Percentiles rank a stretch among this genome's conserved stretches.
These are phyloP conservation scores for Intellagama lesueurii DNA, from an alignment of 2,797 vertebrate genomes.

Conservation along the genomic window DNA sequence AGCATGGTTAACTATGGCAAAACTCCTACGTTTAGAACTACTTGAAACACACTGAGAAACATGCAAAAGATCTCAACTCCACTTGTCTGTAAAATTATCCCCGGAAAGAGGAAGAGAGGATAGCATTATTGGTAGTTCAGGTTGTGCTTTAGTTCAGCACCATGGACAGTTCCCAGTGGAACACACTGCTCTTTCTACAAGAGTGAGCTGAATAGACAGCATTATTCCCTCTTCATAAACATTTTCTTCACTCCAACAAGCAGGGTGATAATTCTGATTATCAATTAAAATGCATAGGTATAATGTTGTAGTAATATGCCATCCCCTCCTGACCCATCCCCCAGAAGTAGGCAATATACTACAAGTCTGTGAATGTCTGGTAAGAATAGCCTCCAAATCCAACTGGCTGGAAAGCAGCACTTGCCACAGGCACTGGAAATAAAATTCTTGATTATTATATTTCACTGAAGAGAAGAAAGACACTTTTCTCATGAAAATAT, in stretches of 20 bases:
- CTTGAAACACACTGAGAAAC: conserved; percentile 62
- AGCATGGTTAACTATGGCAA: conserved; percentile 56
- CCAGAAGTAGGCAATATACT: background rate
- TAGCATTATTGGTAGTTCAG: background rate
- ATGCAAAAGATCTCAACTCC: conserved; percentile 57
- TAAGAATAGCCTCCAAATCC: conserved; percentile 58
- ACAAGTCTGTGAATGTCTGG: conserved; percentile 50
- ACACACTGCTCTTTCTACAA: background rate
- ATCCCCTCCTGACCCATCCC: conserved; percentile 19
- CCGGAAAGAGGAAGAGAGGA: conserved; percentile 38
- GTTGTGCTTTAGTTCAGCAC: conserved; percentile 31
- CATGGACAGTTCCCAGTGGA: conserved; percentile 58
- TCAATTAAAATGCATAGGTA: conserved; percentile 66
- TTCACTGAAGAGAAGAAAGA: conserved; percentile 58
- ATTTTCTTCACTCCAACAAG: conserved; percentile 20
- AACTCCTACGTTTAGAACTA: conserved; percentile 65
- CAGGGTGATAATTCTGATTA: conserved; percentile 1
- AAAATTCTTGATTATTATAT: conserved; percentile 57
- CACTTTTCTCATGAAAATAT: conserved; percentile 58
- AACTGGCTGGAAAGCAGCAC: conserved; percentile 68
- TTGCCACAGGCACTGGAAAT: conserved; percentile 69
- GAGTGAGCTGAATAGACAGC: background rate
- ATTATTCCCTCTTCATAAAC: background rate
- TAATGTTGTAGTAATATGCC: conserved; percentile 6
- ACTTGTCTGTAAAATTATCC: conserved; percentile 27